A percentile compares a stretch with the other conserved stretches of the same genome.
Conservation (phyloP, 23 tunicate species). For the Ascidia mentula region DNA sequence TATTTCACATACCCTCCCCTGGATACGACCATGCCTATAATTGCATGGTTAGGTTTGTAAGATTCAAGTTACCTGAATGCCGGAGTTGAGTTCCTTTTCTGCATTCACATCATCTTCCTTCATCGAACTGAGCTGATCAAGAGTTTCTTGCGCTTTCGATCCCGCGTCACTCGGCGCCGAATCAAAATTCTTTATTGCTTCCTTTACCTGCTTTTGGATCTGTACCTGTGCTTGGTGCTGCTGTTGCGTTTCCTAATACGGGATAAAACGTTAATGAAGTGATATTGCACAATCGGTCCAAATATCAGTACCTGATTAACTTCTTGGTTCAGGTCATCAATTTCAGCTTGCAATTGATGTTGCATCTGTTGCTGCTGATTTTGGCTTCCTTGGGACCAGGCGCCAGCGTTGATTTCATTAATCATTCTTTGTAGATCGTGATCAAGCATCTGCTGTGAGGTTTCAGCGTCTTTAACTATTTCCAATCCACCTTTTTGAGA, state of each 20-base stretch:
- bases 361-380: neutral
- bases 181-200: neutral
- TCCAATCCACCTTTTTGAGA: neutral
- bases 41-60: too few relatives aligned
- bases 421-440: slow-evolving; percentile 11
- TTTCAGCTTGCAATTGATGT: neutral
- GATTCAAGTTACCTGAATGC: slow-evolving; percentile 20
- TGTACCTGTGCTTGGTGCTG: slow-evolving; percentile 20
- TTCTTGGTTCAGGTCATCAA: neutral
- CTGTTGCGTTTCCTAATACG: neutral
- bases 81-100: slow-evolving; percentile 6
- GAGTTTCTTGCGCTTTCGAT: neutral
- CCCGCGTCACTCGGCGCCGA: neutral
- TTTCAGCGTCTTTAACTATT: slow-evolving; percentile 2
- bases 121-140: slow-evolving; percentile 9
- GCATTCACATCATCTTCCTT: neutral
- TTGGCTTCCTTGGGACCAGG: neutral
- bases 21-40: too few relatives aligned
- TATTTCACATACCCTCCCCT: too few relatives aligned
- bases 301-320: neutral
- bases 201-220: slow-evolving; percentile 39
- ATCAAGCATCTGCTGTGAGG: slow-evolving; percentile 17
- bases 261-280: neutral
- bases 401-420: neutral
- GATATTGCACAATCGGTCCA: neutral